Evolutionary conservation across 2,888 invertebrate species (phyloP).

Genomic region (Rhogogaster chlorosoma): DNA sequence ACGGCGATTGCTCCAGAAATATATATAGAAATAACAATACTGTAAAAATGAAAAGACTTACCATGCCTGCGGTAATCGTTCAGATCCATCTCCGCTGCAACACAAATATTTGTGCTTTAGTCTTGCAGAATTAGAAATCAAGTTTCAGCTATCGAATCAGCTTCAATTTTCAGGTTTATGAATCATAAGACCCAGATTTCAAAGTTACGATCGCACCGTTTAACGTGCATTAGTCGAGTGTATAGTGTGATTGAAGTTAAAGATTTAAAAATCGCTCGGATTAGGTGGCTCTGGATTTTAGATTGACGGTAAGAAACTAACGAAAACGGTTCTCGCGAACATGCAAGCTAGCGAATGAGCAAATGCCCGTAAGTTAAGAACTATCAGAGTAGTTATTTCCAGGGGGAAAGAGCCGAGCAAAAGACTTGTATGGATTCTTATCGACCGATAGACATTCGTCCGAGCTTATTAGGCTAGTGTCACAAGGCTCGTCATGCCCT

Average conservation of each 20-base stretch:
- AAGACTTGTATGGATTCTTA: slow-evolving; percentile 75
- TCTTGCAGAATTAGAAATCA: neutral
- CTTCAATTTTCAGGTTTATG: neutral
- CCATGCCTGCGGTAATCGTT: slow-evolving; percentile 75
- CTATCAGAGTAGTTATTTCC: slow-evolving; percentile 50
- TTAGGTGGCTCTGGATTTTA: neutral
- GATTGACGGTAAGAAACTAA: neutral
- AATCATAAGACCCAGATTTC: slow-evolving; percentile 75
- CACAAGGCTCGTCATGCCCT: slow-evolving; percentile 73
- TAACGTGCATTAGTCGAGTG: slow-evolving; percentile 71
- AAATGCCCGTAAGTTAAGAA: slow-evolving; percentile 29
- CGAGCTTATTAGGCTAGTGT: slow-evolving; percentile 76
- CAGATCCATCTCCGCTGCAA: slow-evolving; percentile 73
- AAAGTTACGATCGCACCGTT: slow-evolving; percentile 74
- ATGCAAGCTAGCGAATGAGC: slow-evolving; percentile 19
- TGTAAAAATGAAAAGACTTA: slow-evolving; percentile 61
- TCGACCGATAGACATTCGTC: slow-evolving; percentile 72
- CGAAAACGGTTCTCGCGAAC: neutral
- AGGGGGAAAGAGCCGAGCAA: slow-evolving; percentile 50
- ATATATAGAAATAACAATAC: neutral
- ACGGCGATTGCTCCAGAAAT: neutral
- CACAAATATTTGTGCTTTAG: slow-evolving; percentile 50
- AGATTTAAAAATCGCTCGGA: neutral
- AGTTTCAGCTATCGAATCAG: neutral
- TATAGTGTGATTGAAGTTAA: neutral